These are phyloP conservation scores for Orthosia cruda DNA, from an alignment of 2,888 invertebrate genomes.

Conservation along the genomic window DNA sequence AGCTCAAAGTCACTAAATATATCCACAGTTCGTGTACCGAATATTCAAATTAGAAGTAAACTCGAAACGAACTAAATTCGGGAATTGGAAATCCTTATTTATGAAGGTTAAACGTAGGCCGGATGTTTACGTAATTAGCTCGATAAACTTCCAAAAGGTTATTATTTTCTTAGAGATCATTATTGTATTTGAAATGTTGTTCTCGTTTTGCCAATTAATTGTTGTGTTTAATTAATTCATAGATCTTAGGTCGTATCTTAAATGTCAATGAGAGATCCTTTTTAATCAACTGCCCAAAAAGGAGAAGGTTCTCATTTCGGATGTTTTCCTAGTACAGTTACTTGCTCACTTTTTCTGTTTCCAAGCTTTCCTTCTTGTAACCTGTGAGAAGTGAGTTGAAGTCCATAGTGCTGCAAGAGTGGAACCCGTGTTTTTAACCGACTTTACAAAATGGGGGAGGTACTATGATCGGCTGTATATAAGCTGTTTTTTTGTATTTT, in stretches of 20 bases:
- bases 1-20: conserved; percentile 1
- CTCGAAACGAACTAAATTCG: conserved; percentile 44
- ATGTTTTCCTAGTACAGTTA: too few species aligned
- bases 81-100: conserved; percentile 58
- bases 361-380: too few species aligned
- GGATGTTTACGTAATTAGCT: conserved; percentile 60
- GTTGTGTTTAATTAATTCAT: conserved; percentile 17
- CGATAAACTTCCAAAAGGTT: conserved; percentile 51
- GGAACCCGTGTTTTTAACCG: too few species aligned
- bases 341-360: too few species aligned
- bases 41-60: conserved; percentile 47
- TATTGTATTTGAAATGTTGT: conserved; percentile 40
- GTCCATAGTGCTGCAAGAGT: too few species aligned
- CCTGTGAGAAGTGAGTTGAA: too few species aligned
- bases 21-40: not conserved
- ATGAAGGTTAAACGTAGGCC: conserved; percentile 49
- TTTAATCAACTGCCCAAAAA: too few species aligned
- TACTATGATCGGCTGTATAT: too few species aligned
- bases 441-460: too few species aligned
- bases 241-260: not conserved
- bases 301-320: too few species aligned
- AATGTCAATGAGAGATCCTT: too few species aligned
- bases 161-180: conserved; percentile 39
- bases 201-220: conserved; percentile 18
- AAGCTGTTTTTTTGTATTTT: too few species aligned